Evolutionary conservation across 2,113 vertebrate genomes (phyloP), one percentile per base, ranked within the genome.

Genomic region (Columbina picui): DNA sequence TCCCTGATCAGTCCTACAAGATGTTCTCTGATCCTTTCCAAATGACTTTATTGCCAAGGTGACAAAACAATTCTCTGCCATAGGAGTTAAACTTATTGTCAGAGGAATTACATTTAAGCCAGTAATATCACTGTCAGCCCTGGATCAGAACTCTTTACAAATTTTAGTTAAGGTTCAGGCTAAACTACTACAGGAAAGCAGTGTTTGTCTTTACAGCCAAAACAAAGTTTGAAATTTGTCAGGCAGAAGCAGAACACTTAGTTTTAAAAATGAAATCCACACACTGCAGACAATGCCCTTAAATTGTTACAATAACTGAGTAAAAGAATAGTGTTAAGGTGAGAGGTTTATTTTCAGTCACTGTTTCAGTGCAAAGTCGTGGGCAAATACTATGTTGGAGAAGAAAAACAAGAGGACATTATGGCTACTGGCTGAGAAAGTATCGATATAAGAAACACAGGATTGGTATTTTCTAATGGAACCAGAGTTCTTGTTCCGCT

Each of bases 11-110:
- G 45, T 39, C 59, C 12, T 92, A 88, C 90, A 95, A 93, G 88
- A 74, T 80, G 50, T 94, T 88, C 78, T 94, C 57, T 91, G 67
- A 95, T 94, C 61, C 75, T 87, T 79, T 96, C 85, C 63, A 95
- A 95, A 90, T 69, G 8, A 84, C 83, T 92, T 92, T 86, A 93
- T 94, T 93, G 83, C 92, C 68, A 93, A 92, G 89, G 83, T 90
- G 95, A 93, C 94, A 92, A 90, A 95, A 85, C 79, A 84, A 55
- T 90, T 89, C 63, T 86, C 26, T 38, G 70, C 68, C 1, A 0
- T 41, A 60, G 64, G 59, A 95, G 67, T 70, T 92, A 93, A 93
- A 61, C 20, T 90, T 92, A 77, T 17, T 86, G 41, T 90, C 89
- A 93, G 41, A 67, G 68, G 71, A 86, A 90, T 90, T 86, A 88